Percentiles rank a stretch among this genome's conserved stretches.
Conservation (phyloP, 2,888 invertebrate genomes). For the Drosophila recens region DNA sequence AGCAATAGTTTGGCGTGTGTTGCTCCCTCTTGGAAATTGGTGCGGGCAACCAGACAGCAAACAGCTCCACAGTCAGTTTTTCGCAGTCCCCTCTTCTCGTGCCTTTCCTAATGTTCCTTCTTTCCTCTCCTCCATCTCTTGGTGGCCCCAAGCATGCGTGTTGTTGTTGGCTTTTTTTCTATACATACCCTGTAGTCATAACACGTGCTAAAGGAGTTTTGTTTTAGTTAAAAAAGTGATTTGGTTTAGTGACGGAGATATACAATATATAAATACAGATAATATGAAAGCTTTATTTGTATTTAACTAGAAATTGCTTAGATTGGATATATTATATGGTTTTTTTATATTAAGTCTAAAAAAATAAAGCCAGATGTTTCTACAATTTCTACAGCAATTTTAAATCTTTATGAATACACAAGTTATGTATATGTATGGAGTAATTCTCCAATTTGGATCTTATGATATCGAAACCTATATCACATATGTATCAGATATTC, state of each 20-base stretch:
- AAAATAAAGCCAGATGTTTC: too few relatives aligned
- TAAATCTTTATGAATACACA: too few relatives aligned
- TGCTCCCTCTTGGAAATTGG: conserved; percentile 9
- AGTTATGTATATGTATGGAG: too few relatives aligned
- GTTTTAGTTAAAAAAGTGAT: background rate
- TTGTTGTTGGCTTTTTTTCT: conserved; percentile 1
- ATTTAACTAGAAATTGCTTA: too few relatives aligned
- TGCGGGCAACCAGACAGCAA: conserved; percentile 65
- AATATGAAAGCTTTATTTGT: background rate
- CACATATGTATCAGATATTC: too few relatives aligned
- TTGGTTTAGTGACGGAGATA: background rate
- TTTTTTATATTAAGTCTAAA: too few relatives aligned
- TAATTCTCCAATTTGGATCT: background rate
- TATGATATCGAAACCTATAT: too few relatives aligned
- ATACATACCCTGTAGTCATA: conserved; percentile 16
- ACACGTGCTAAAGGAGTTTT: background rate
- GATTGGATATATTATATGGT: too few relatives aligned
- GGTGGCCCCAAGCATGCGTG: conserved; percentile 23
- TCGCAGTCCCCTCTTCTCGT: background rate
- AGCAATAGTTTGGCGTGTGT: conserved; percentile 74
- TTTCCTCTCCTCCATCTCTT: background rate
- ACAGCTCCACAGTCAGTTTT: conserved; percentile 31
- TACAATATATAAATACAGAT: background rate
- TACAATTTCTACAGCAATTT: too few relatives aligned
- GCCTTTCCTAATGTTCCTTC: background rate